phyloP scores from a whole-genome alignment of 1,140 invertebrate genomes.

The Drosophila subobscura region DNA sequence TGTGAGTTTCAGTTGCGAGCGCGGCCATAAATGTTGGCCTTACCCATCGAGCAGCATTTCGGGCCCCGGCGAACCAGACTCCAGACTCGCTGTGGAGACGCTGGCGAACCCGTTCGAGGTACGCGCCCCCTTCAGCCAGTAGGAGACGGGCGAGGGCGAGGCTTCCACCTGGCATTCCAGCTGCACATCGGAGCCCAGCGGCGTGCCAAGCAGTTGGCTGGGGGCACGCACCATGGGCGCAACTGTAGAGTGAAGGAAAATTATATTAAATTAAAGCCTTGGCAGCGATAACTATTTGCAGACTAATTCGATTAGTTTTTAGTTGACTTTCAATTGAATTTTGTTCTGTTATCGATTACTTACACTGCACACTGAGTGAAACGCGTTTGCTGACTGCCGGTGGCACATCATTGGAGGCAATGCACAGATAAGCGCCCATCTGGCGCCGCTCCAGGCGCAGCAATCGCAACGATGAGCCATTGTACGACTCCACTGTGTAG shows the following conservation, averaged over 20 bases:
- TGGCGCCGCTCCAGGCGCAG: slow-evolving; percentile 91
- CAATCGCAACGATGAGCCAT: slow-evolving; percentile 89
- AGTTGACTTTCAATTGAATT: no score
- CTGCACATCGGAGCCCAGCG: slow-evolving; percentile 90
- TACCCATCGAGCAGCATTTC: slow-evolving; percentile 92
- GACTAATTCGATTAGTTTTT: no score
- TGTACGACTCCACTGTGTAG: slow-evolving; percentile 88
- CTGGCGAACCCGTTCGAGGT: slow-evolving; percentile 71
- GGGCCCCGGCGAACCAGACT: slow-evolving; percentile 79
- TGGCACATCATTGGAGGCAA: slow-evolving; percentile 94
- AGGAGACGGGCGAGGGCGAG: slow-evolving; percentile 92
- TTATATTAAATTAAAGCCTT: neutral
- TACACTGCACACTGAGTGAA: slow-evolving; percentile 94
- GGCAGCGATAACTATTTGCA: no score
- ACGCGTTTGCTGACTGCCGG: slow-evolving; percentile 94
- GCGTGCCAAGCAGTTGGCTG: slow-evolving; percentile 92
- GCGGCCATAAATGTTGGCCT: slow-evolving; percentile 58
- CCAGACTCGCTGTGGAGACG: slow-evolving; percentile 71
- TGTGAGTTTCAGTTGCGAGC: neutral
- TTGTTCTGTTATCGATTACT: slow-evolving; percentile 82
- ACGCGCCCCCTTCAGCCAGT: slow-evolving; percentile 91
- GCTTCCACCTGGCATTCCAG: slow-evolving; percentile 93
- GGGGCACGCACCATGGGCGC: slow-evolving; percentile 91
- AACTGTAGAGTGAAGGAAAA: slow-evolving; percentile 85
- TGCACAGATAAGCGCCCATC: slow-evolving; percentile 95